Percentiles rank a stretch among this genome's conserved stretches.
Conservation (phyloP, 2,113 vertebrate genomes). For the Tragelaphus scriptus region DNA sequence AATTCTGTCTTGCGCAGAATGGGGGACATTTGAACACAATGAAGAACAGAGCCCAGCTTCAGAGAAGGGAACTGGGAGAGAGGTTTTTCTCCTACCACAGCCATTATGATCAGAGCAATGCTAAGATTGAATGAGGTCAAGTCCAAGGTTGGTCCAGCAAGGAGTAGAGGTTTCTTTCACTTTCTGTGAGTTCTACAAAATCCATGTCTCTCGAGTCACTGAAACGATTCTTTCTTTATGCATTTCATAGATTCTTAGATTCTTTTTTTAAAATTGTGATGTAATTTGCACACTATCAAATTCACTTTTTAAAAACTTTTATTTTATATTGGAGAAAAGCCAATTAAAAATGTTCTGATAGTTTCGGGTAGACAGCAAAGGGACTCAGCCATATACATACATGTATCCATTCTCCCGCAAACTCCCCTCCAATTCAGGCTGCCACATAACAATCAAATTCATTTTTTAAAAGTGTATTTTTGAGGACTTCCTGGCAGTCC, state of each 20-base stretch:
- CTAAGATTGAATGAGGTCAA: background rate
- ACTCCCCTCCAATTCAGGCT: background rate
- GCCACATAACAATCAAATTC: background rate
- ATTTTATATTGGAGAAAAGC: background rate
- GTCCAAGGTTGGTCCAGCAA: background rate
- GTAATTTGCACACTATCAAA: background rate
- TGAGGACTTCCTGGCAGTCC: background rate
- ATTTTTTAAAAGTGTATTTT: background rate
- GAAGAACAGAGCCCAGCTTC: background rate
- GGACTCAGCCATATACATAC: background rate
- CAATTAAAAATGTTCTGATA: background rate
- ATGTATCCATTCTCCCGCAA: background rate
- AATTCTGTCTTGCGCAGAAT: background rate
- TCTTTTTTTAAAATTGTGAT: background rate
- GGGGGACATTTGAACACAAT: background rate
- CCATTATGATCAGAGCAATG: background rate
- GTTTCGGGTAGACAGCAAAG: background rate
- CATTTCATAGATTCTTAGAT: background rate
- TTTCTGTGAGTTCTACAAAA: background rate
- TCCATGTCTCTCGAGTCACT: background rate
- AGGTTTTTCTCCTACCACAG: background rate
- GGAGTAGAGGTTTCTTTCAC: background rate
- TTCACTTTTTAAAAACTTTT: background rate
- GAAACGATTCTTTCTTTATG: background rate
- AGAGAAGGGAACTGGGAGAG: background rate